These are phyloP conservation scores for Megaleporinus macrocephalus DNA, from an alignment of 2,113 vertebrate genomes.

Conservation along the genomic window DNA sequence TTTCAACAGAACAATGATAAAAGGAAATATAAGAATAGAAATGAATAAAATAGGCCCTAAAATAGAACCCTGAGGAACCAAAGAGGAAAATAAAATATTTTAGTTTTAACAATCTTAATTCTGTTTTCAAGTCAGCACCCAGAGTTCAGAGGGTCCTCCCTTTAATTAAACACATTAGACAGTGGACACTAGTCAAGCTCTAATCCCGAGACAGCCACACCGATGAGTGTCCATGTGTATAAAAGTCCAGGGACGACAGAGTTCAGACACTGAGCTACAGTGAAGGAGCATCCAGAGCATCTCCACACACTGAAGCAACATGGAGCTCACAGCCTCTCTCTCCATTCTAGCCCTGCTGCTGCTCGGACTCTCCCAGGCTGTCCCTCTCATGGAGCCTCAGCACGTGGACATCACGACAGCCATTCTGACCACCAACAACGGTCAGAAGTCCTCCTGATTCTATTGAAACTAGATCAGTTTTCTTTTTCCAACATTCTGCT, in stretches of 20 bases:
- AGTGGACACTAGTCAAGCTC: not conserved
- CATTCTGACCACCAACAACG: not conserved
- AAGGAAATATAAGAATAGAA: too few species aligned
- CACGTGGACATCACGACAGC: too few species aligned
- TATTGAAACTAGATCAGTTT: slow-evolving; percentile 21
- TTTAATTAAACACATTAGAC: slow-evolving; percentile 17
- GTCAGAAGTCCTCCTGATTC: not conserved
- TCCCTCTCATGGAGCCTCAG: too few species aligned
- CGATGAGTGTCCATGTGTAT: slow-evolving; percentile 1
- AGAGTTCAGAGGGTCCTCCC: slow-evolving; percentile 3
- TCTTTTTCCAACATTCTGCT: not conserved
- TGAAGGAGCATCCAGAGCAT: slow-evolving; percentile 27
- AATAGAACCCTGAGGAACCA: too few species aligned
- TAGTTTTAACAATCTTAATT: too few species aligned
- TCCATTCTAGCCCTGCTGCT: slow-evolving; percentile 44
- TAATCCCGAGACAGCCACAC: slow-evolving; percentile 37
- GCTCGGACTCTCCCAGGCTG: slow-evolving; percentile 29
- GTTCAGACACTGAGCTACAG: too few species aligned
- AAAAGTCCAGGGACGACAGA: too few species aligned
- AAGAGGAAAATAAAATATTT: too few species aligned
- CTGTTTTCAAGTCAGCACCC: not conserved
- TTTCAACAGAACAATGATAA: too few species aligned
- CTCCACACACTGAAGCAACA: slow-evolving; percentile 48
- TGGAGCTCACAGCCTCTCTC: slow-evolving; percentile 48
- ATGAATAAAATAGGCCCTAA: too few species aligned